Evolutionary conservation across 1,140 invertebrate genomes (phyloP), one percentile per base, ranked within the genome.

Genomic region (Pteromalus puparum): DNA sequence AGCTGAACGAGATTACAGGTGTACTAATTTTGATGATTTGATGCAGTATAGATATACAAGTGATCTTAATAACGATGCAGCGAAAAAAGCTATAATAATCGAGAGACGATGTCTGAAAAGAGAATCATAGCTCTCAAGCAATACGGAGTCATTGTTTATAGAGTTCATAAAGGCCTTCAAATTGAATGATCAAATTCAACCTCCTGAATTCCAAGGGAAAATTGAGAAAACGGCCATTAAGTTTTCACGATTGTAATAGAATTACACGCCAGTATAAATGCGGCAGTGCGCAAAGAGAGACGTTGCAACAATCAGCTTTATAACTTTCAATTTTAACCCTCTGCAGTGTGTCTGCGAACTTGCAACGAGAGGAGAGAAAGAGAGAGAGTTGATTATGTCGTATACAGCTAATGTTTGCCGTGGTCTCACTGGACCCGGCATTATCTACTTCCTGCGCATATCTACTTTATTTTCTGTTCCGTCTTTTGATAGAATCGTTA

Each of bases 141-240:
- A 12, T 21, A 73, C 10, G 24, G 13, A 61, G 2, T 26, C 10
- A 81, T 88, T 73, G 65, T 86, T 87, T 67, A 48, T 7, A 61
- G 85, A 81, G 77, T 68, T 85, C 86, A 87, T 86, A 86, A 87
- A 79, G 53, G 86, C 84, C 86, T 84, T 38, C 75, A 86, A 85
- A 86, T 53, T 77, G 24, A 34, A 82, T 10, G 38, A 61, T 74
- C 24, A 65, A 18, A 73, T 42, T 75, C 53, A n/a, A 61, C 61
- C 76, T 86, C 53, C 53, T 65, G 30, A 38, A 38, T 38, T 79
- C 61, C 18, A 65, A 67, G 53, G 76, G 65, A 68, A 80, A 80
- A 70, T 70, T 80, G 65, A 68, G 78, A 68, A 70, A 80, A 70
- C 46, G 10, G 12, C 9, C 24, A 70, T 48, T 53, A 48, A 72